Percentiles rank a stretch among this genome's conserved stretches.
These are phyloP conservation scores for Morpho deidamia DNA, from an alignment of 2,888 invertebrate genomes.

Conservation along the genomic window DNA sequence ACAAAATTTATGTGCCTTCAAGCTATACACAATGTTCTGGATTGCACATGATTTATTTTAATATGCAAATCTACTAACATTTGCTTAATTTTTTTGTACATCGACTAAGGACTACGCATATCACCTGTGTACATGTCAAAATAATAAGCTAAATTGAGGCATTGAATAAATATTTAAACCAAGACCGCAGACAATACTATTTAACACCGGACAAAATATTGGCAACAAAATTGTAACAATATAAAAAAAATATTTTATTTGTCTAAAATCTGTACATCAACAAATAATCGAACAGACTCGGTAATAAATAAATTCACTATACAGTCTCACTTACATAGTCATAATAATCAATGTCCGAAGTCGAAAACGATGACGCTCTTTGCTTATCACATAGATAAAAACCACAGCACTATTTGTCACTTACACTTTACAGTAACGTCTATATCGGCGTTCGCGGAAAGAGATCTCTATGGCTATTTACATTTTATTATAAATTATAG, in stretches of 20 bases:
- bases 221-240: conserved; percentile 63
- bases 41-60: conserved; percentile 72
- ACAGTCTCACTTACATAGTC: conserved; percentile 69
- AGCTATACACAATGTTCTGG: conserved; percentile 58
- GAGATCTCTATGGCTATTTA: conserved; percentile 57
- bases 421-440: conserved; percentile 64
- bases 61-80: conserved; percentile 67
- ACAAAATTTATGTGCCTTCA: conserved; percentile 56
- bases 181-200: conserved; percentile 45
- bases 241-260: conserved; percentile 58
- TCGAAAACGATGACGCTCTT: conserved; percentile 54
- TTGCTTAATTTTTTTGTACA: conserved; percentile 66
- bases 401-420: conserved; percentile 76
- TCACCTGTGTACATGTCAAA: conserved; percentile 61
- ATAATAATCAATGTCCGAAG: conserved; percentile 42
- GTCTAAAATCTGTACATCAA: conserved; percentile 62
- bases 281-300: conserved; percentile 58
- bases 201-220: conserved; percentile 43
- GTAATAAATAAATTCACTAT: conserved; percentile 75
- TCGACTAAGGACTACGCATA: conserved; percentile 55
- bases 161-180: conserved; percentile 60
- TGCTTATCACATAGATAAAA: conserved; percentile 73
- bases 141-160: conserved; percentile 51
- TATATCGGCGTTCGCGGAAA: conserved; percentile 53
- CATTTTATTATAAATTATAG: conserved; percentile 43